These are phyloP conservation scores for Toxonevra muliebris DNA, from an alignment of 2,888 invertebrate species.

Conservation along the genomic window DNA sequence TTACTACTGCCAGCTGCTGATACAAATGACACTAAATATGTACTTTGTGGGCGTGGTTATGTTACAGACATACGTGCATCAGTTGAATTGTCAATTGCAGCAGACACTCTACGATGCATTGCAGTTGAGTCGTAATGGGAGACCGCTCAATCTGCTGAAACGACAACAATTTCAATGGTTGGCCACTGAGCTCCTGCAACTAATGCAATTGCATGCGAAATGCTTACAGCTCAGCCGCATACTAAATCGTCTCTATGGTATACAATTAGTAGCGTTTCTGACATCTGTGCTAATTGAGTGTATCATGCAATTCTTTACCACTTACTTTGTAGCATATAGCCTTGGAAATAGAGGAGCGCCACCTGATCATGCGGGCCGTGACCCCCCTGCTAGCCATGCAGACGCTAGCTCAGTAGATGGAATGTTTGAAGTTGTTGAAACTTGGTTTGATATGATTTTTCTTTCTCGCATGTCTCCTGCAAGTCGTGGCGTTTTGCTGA, in stretches of 20 bases:
- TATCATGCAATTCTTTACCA: slow-evolving; percentile 49
- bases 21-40: slow-evolving; percentile 49
- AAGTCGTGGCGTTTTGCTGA: too few relatives aligned
- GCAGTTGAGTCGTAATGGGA: slow-evolving; percentile 1
- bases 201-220: slow-evolving; percentile 43
- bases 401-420: too few relatives aligned
- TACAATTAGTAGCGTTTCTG: slow-evolving; percentile 50
- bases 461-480: too few relatives aligned
- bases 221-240: slow-evolving; percentile 41
- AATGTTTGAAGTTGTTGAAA: background rate
- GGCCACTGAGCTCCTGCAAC: slow-evolving; percentile 43
- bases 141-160: slow-evolving; percentile 22
- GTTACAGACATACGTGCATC: slow-evolving; percentile 44
- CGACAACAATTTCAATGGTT: slow-evolving; percentile 35
- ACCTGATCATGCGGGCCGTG: too few relatives aligned
- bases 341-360: background rate
- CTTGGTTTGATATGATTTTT: background rate
- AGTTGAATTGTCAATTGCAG: slow-evolving; percentile 49
- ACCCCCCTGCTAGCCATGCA: background rate
- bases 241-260: slow-evolving; percentile 42
- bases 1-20: slow-evolving; percentile 46
- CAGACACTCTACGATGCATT: slow-evolving; percentile 37
- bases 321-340: slow-evolving; percentile 49
- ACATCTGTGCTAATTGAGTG: slow-evolving; percentile 46
- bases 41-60: slow-evolving; percentile 45